These are phyloP conservation scores for Scarus forsteni DNA, from an alignment of 2,797 vertebrate genomes.

Conservation along the genomic window DNA sequence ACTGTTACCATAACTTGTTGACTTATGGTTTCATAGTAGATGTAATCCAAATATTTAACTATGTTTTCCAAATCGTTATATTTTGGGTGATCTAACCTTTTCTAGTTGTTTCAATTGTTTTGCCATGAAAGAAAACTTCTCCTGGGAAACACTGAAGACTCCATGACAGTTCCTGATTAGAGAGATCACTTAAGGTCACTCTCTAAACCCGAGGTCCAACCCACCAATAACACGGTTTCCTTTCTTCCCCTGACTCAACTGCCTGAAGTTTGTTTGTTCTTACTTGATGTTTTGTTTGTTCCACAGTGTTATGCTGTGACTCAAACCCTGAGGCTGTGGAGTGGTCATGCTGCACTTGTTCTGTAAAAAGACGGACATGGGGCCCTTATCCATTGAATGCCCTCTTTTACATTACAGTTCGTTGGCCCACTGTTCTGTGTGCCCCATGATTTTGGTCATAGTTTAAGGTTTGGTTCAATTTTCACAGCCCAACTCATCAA, in stretches of 20 bases:
- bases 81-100: neutral
- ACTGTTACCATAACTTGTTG: conserved; percentile 1
- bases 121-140: neutral
- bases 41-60: neutral
- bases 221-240: neutral
- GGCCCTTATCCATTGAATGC: too few relatives aligned
- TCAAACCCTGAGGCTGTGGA: too few relatives aligned
- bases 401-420: too few relatives aligned
- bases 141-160: neutral
- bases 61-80: neutral
- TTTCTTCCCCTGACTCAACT: neutral
- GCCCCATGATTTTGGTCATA: too few relatives aligned
- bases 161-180: neutral
- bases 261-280: neutral
- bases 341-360: too few relatives aligned
- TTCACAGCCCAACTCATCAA: too few relatives aligned
- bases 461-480: too few relatives aligned
- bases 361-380: too few relatives aligned
- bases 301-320: too few relatives aligned
- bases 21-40: neutral
- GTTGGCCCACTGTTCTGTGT: too few relatives aligned
- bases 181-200: neutral
- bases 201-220: neutral
- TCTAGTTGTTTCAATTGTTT: neutral
- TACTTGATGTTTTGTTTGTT: too few relatives aligned